Base-by-base conservation (phyloP, 2,888 invertebrate genomes). In the Habrosyne pyritoides region DNA sequence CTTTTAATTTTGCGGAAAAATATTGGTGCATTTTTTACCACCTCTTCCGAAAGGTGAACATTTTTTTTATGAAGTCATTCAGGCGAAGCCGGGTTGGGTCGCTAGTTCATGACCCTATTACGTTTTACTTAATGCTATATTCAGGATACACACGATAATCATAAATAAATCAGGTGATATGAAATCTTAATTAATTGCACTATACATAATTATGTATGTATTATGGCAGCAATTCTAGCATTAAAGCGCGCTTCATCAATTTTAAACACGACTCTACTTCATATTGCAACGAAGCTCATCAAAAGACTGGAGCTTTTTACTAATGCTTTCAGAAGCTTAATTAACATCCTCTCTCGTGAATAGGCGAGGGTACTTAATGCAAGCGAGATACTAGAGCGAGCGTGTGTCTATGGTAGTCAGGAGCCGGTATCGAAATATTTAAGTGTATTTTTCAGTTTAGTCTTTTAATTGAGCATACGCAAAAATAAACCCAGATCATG, bases 321-420 rank as follows among this genome's bases (percentile, higher is more conserved):
- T 87, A 86, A 89, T 86, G 85, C 87, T 87, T 86, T 83, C 84
- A 85, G 79, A 73, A 67, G 78, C 83, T 87, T 89, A 90, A 90
- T 91, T 89, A 89, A 85, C 88, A 85, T 85, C 80, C 83, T 84
- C 84, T 83, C 79, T 80, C 75, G 77, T 85, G 86, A 86, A 89
- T 86, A 83, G 83, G 73, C 66, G 69, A 77, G 75, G 75, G 81
- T 77, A 75, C 82, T 86, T 86, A 81, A 84, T 82, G 82, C 75
- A 74, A 81, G 79, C 76, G 74, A 67, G 65, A 69, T 58, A 50
- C 28, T 69, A 62, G 64, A 62, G 60, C 66, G 67, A 69, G 75
- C 68, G 67, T 66, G 64, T 68, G 67, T 64, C 57, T 62, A 64
- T 62, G 64, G 63, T 62, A 71, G 61, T 53, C 53, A 63, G 46